These are phyloP conservation scores for Aegithalos caudatus DNA, from an alignment of 2,113 vertebrate genomes.

Conservation along the genomic window DNA sequence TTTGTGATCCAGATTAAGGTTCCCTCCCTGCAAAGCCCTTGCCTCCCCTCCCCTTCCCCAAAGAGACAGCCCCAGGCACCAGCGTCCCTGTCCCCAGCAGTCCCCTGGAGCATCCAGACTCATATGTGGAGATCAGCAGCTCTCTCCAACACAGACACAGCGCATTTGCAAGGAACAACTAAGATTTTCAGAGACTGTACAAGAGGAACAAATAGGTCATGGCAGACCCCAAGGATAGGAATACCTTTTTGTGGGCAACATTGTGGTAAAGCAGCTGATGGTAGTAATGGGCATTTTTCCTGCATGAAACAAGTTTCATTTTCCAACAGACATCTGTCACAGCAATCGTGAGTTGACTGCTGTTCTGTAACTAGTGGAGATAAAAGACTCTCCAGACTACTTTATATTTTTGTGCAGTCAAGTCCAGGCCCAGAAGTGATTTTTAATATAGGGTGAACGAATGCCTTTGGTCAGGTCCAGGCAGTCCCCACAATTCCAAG, in stretches of 20 bases:
- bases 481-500: neutral
- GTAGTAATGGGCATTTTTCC: constrained; percentile 41
- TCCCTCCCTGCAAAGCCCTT: neutral
- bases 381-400: neutral
- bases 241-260: neutral
- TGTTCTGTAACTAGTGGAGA: neutral
- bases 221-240: neutral
- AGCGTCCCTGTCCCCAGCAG: neutral
- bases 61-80: neutral
- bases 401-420: neutral
- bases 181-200: neutral
- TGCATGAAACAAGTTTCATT: neutral
- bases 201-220: neutral
- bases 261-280: neutral
- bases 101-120: neutral
- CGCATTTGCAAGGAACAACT: neutral
- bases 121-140: neutral
- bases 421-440: neutral
- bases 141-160: neutral
- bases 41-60: neutral
- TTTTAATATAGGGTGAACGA: neutral
- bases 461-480: neutral
- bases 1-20: neutral
- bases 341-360: neutral
- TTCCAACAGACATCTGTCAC: neutral